phyloP scores from a whole-genome alignment of 2,888 invertebrate species.

The Diplazon laetatorius region DNA sequence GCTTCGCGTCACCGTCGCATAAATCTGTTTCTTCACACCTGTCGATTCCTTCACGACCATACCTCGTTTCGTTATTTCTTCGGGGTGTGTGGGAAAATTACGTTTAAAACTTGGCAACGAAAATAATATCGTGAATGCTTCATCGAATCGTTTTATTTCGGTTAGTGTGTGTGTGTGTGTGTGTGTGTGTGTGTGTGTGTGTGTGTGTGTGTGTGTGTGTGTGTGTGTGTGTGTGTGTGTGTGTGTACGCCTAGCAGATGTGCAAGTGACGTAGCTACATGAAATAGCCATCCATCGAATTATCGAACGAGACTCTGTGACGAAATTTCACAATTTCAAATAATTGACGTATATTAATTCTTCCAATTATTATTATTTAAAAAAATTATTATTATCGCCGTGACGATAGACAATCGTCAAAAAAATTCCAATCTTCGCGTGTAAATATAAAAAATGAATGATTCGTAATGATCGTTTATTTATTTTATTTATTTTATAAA shows the following conservation, averaged over 20 bases:
- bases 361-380: no score
- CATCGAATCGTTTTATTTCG: conserved; percentile 26
- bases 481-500: no score
- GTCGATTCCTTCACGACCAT: conserved; percentile 54
- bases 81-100: conserved; percentile 32
- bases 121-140: not conserved
- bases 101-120: conserved; percentile 10
- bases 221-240: no score
- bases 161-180: not conserved
- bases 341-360: no score
- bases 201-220: no score
- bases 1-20: conserved; percentile 56
- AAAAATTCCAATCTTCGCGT: no score
- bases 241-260: not conserved
- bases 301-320: no score
- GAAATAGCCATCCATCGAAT: not conserved
- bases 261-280: not conserved
- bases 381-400: no score
- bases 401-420: no score
- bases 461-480: not conserved
- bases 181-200: no score
- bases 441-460: not conserved
- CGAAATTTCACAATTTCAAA: no score
- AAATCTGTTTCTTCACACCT: conserved; percentile 59
- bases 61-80: conserved; percentile 33